Evolutionary conservation across 2,797 vertebrate genomes (phyloP).

Genomic region (Pseudochirops cupreus): DNA sequence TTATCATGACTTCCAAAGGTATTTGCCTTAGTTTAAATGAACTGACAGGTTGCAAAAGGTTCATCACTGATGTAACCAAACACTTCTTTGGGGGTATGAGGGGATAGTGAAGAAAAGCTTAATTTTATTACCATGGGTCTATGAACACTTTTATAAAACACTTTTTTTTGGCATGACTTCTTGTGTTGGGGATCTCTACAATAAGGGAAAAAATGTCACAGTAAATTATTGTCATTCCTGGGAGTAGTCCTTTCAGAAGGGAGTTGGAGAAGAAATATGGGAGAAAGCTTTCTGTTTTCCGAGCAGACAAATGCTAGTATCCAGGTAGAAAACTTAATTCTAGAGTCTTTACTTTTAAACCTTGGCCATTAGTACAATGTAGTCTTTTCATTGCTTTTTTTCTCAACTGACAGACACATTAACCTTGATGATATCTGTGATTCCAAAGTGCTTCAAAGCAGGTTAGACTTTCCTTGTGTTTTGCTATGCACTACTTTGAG

Average conservation of each 20-base stretch:
- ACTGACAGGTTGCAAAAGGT: slow-evolving; percentile 59
- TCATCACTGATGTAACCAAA: slow-evolving; percentile 45
- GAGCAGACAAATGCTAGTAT: slow-evolving; percentile 46
- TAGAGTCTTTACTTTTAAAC: slow-evolving; percentile 65
- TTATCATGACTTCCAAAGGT: neutral
- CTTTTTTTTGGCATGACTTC: slow-evolving; percentile 63
- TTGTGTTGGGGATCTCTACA: slow-evolving; percentile 56
- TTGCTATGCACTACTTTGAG: slow-evolving; percentile 61
- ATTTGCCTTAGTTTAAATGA: slow-evolving; percentile 65
- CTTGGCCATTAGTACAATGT: slow-evolving; percentile 59
- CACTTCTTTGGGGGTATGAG: slow-evolving; percentile 35
- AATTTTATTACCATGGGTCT: slow-evolving; percentile 63
- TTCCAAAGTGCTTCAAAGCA: slow-evolving; percentile 59
- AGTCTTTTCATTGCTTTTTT: slow-evolving; percentile 53
- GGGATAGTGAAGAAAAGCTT: slow-evolving; percentile 56
- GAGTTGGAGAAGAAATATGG: slow-evolving; percentile 51
- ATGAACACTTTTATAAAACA: slow-evolving; percentile 61
- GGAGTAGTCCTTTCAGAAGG: slow-evolving; percentile 62
- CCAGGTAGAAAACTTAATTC: slow-evolving; percentile 60
- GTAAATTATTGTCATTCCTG: slow-evolving; percentile 58
- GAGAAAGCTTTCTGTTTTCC: slow-evolving; percentile 64
- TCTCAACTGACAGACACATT: slow-evolving; percentile 62
- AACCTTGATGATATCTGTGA: slow-evolving; percentile 62
- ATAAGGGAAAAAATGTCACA: slow-evolving; percentile 57
- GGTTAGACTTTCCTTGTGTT: slow-evolving; percentile 74